Percentiles rank a stretch among this genome's conserved stretches.
Conservation (phyloP, 1,140 invertebrate genomes). For the Mycetomoellerius zeteki region DNA sequence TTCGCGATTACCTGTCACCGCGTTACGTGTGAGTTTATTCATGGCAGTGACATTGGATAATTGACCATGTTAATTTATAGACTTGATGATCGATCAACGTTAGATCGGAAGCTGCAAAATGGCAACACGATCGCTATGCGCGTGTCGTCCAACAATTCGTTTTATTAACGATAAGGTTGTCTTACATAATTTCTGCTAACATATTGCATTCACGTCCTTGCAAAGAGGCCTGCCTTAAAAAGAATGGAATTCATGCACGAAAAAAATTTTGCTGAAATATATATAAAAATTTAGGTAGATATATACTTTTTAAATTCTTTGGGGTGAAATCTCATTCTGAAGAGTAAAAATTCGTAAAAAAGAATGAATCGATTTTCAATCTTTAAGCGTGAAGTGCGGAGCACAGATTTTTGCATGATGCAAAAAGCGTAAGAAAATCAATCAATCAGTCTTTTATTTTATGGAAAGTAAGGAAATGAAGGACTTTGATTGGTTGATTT, state of each 20-base stretch:
- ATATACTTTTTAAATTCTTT: no score
- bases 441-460: no score
- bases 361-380: no score
- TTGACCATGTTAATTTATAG: conserved; percentile 27
- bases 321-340: no score
- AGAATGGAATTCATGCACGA: neutral
- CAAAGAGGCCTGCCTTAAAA: neutral
- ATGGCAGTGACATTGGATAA: conserved; percentile 66
- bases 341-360: no score
- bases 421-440: no score
- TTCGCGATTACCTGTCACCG: conserved; percentile 42
- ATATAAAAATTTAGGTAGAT: no score
- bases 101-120: conserved; percentile 3
- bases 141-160: neutral
- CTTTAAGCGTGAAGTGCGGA: no score
- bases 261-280: neutral
- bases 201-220: neutral
- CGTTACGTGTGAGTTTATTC: conserved; percentile 68
- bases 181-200: neutral
- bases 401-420: no score
- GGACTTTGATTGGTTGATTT: no score
- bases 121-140: neutral
- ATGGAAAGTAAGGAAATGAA: no score
- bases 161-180: neutral
- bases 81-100: neutral